Percentiles rank a stretch among this genome's conserved stretches.
These are phyloP conservation scores for Chironomus tepperi DNA, from an alignment of 1,140 invertebrate genomes.

Conservation along the genomic window DNA sequence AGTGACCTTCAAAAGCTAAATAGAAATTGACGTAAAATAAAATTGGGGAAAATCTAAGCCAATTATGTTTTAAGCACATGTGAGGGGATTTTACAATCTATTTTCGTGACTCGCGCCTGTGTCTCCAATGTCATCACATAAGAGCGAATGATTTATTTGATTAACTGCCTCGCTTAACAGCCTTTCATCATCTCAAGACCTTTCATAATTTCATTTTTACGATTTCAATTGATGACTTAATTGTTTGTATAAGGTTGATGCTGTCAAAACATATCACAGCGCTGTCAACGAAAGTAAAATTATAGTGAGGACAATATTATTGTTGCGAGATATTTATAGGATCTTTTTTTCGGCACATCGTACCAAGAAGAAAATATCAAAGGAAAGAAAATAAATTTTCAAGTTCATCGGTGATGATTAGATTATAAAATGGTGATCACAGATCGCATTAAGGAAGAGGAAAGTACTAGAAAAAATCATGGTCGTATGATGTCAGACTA, in stretches of 20 bases:
- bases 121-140: not conserved
- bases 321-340: not conserved
- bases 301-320: not conserved
- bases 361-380: no score
- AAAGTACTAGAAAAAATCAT: no score
- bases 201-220: no score
- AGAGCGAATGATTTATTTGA: not conserved
- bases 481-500: no score
- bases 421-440: no score
- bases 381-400: no score
- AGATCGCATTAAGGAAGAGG: no score
- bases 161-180: not conserved
- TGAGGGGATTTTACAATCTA: not conserved
- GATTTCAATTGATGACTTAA: conserved; percentile 2
- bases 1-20: no score
- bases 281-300: not conserved
- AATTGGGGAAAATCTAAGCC: no score
- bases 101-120: not conserved
- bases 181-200: not conserved
- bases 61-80: not conserved
- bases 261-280: conserved; percentile 2
- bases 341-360: not conserved
- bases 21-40: no score
- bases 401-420: no score
- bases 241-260: not conserved